Conservation (phyloP, 2,888 invertebrate genomes). For the Ethmia dodecea region DNA sequence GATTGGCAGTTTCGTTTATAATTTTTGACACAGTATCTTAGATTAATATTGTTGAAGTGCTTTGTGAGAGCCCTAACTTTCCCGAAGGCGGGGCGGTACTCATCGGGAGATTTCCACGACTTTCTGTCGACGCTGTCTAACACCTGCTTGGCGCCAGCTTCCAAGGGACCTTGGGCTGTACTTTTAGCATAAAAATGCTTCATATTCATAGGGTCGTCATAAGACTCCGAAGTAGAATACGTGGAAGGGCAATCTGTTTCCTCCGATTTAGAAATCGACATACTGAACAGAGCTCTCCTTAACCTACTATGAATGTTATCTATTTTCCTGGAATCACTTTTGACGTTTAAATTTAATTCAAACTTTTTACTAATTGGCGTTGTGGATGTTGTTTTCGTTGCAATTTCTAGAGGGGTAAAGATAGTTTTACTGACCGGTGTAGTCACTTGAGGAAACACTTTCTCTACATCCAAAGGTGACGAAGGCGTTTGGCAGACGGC, state of each 20-base stretch:
- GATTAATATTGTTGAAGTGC: constrained; percentile 79
- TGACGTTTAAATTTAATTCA: constrained; percentile 47
- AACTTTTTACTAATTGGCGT: constrained; percentile 32
- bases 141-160: constrained; percentile 48
- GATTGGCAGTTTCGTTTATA: constrained; percentile 67
- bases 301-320: constrained; percentile 51
- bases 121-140: constrained; percentile 64
- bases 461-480: constrained; percentile 36
- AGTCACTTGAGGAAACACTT: neutral
- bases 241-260: constrained; percentile 56
- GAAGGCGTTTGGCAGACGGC: constrained; percentile 59
- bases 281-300: constrained; percentile 46
- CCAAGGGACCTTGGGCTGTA: constrained; percentile 31
- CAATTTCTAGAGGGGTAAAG: constrained; percentile 36
- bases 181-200: constrained; percentile 22
- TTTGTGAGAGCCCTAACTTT: constrained; percentile 84
- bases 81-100: constrained; percentile 81
- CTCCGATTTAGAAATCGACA: constrained; percentile 59
- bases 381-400: constrained; percentile 21
- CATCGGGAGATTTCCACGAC: constrained; percentile 84
- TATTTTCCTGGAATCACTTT: constrained; percentile 40
- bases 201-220: constrained; percentile 34
- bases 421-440: constrained; percentile 53
- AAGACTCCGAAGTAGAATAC: constrained; percentile 55
- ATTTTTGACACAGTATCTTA: constrained; percentile 57